phyloP scores from a whole-genome alignment of 2,797 vertebrate species.

The Falco biarmicus region DNA sequence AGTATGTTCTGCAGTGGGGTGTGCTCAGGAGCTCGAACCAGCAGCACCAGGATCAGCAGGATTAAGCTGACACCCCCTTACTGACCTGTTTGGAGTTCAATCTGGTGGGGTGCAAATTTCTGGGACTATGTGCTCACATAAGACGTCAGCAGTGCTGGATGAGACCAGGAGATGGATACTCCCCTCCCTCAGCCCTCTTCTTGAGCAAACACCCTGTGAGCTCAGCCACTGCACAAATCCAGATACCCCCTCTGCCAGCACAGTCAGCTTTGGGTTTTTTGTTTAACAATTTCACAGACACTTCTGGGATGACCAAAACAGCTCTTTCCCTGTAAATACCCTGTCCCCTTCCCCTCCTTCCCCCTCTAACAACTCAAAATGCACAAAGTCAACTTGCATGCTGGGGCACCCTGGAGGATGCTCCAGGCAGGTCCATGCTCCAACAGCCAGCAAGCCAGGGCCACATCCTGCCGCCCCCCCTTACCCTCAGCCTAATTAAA shows the following conservation, averaged over 20 bases:
- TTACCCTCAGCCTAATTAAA: not conserved
- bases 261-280: not conserved
- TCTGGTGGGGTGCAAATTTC: not conserved
- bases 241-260: not conserved
- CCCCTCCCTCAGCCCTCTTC: not conserved
- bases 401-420: not conserved
- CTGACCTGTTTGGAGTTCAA: not conserved
- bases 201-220: fast-evolving
- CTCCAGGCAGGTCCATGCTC: not conserved
- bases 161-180: not conserved
- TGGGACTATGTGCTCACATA: not conserved
- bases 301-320: not conserved
- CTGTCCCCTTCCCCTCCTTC: not conserved
- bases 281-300: not conserved
- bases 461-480: not conserved
- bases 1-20: not conserved
- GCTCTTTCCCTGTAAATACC: not conserved
- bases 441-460: not conserved
- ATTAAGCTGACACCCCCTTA: not conserved
- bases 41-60: not conserved
- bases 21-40: not conserved
- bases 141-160: not conserved
- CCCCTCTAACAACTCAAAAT: not conserved
- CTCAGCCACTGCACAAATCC: not conserved
- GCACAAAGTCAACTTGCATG: not conserved